A percentile compares a stretch with the other conserved stretches of the same genome.
Conservation (phyloP, 2,888 invertebrate genomes). For the Tethea ocularis region DNA sequence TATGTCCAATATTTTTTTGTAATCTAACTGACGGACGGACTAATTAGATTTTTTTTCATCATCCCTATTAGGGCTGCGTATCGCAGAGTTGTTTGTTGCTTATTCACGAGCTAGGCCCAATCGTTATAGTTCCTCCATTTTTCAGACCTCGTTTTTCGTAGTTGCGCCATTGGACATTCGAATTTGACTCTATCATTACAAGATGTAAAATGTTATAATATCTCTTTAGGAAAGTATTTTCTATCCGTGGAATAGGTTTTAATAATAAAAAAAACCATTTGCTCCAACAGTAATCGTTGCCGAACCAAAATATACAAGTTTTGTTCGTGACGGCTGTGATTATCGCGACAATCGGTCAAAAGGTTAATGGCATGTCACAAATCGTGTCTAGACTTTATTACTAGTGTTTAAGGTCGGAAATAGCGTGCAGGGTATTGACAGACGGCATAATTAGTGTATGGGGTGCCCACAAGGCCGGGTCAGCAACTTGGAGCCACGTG, state of each 20-base stretch:
- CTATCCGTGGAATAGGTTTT: neutral
- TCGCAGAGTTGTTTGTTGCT: neutral
- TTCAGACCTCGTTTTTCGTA: neutral
- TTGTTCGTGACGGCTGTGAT: slow-evolving; percentile 8
- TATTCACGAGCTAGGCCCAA: neutral
- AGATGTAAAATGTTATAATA: neutral
- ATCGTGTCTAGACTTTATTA: slow-evolving; percentile 7
- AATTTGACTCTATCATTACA: too few species aligned
- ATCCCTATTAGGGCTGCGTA: too few species aligned
- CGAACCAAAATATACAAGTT: slow-evolving; percentile 4
- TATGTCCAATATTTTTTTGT: too few species aligned
- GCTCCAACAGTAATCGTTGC: neutral
- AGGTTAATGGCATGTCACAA: slow-evolving; percentile 7
- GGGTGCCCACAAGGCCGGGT: slow-evolving; percentile 4
- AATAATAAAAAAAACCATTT: neutral
- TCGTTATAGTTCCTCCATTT: neutral
- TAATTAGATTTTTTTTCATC: too few species aligned
- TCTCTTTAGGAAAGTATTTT: neutral
- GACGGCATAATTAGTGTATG: slow-evolving; percentile 8
- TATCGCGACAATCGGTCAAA: slow-evolving; percentile 10
- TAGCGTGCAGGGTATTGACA: slow-evolving; percentile 6
- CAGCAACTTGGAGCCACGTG: slow-evolving; percentile 6
- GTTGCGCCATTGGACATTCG: too few species aligned
- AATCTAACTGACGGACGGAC: too few species aligned
- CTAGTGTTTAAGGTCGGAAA: neutral